phyloP scores from a whole-genome alignment of 1,140 invertebrate genomes.

The Rhopalosiphum padi region DNA sequence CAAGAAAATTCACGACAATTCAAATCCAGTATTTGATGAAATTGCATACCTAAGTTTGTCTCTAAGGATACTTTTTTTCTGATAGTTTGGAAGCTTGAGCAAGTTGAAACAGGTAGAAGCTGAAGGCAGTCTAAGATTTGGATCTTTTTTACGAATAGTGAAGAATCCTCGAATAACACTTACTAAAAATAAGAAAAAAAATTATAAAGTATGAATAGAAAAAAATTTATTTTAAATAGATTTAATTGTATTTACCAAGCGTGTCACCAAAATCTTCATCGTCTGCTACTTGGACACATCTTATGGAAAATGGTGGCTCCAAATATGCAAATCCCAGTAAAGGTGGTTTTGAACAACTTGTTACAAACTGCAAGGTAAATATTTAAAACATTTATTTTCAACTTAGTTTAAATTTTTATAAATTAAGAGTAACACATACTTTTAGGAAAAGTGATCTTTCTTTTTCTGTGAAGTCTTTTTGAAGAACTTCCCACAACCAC shows the following conservation, averaged over 20 bases:
- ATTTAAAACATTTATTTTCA: conserved; percentile 33
- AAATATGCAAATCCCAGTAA: conserved; percentile 96
- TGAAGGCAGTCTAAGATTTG: conserved; percentile 93
- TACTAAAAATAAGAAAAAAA: conserved; percentile 66
- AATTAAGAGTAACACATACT: neutral
- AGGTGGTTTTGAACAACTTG: conserved; percentile 97
- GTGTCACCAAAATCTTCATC: conserved; percentile 90
- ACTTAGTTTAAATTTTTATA: neutral
- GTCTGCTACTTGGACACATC: conserved; percentile 98
- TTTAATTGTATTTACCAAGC: conserved; percentile 40
- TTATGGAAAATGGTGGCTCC: conserved; percentile 98
- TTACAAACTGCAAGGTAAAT: conserved; percentile 87
- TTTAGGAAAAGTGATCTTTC: conserved; percentile 72
- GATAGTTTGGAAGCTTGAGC: conserved; percentile 98
- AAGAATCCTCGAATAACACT: conserved; percentile 98
- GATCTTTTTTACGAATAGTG: conserved; percentile 94
- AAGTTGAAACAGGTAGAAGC: conserved; percentile 99
- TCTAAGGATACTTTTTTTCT: conserved; percentile 90
- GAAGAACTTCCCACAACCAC: conserved; percentile 99
- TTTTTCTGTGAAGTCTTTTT: conserved; percentile 91
- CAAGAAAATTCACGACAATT: conserved; percentile 79
- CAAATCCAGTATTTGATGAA: conserved; percentile 97
- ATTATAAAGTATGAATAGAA: neutral
- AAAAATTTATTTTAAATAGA: neutral
- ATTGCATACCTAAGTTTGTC: conserved; percentile 98